Conservation (phyloP, 2,888 invertebrate species). For the Phyllotreta striolata region DNA sequence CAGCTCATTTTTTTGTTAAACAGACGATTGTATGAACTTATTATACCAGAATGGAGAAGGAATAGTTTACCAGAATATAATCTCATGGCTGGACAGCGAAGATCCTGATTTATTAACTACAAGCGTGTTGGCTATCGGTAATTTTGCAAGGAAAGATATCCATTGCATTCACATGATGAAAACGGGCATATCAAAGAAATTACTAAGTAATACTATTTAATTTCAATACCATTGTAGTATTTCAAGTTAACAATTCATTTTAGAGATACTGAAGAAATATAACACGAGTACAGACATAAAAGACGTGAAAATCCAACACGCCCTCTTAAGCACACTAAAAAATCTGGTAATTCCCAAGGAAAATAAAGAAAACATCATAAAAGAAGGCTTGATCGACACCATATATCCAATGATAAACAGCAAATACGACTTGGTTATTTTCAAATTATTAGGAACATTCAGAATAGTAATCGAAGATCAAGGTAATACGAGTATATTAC, state of each 20-base stretch:
- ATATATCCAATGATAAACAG: constrained; percentile 74
- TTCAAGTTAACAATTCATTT: constrained; percentile 1
- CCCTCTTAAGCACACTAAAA: constrained; percentile 78
- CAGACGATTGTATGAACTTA: constrained; percentile 87
- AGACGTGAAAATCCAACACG: constrained; percentile 74
- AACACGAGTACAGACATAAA: constrained; percentile 64
- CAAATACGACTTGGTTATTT: constrained; percentile 81
- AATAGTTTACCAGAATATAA: constrained; percentile 73
- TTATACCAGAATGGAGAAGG: constrained; percentile 82
- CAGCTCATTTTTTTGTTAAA: constrained; percentile 40
- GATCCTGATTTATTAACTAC: constrained; percentile 82
- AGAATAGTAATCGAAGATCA: constrained; percentile 88
- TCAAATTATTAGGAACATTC: constrained; percentile 84
- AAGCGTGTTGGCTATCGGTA: constrained; percentile 85
- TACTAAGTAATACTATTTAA: constrained; percentile 66
- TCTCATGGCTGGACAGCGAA: constrained; percentile 78
- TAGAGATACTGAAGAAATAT: constrained; percentile 62
- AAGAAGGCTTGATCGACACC: constrained; percentile 76
- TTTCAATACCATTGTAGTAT: background rate
- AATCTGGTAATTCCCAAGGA: constrained; percentile 77
- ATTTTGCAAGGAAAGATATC: constrained; percentile 87
- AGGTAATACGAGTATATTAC: too few species aligned
- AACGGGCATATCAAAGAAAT: constrained; percentile 76
- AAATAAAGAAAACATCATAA: constrained; percentile 78
- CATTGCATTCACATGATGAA: constrained; percentile 86